Conservation (phyloP, 2,888 invertebrate genomes). For the Acanthosepion esculentum region DNA sequence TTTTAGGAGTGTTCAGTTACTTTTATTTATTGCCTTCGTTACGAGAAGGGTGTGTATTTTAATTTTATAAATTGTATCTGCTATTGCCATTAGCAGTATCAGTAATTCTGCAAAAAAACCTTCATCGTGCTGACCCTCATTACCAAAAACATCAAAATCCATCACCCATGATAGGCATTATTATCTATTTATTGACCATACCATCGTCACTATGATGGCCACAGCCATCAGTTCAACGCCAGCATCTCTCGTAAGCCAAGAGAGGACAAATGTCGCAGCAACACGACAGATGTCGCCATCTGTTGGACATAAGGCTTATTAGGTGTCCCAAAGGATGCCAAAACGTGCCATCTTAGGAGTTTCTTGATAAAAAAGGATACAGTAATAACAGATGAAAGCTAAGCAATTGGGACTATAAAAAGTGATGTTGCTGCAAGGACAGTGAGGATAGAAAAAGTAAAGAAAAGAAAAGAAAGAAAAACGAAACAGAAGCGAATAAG, state of each 20-base stretch:
- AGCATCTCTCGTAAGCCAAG: no score
- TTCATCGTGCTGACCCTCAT: no score
- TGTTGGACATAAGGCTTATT: background rate
- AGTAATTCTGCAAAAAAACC: background rate
- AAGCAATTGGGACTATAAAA: no score
- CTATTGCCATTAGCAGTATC: background rate
- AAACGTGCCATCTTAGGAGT: background rate
- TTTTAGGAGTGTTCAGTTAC: background rate
- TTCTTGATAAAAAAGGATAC: background rate
- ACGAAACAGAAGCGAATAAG: no score
- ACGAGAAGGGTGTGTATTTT: background rate
- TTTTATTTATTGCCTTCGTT: conserved; percentile 10
- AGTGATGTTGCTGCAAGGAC: no score
- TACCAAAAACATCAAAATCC: no score
- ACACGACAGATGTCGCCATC: background rate
- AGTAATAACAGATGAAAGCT: background rate
- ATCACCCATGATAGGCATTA: no score
- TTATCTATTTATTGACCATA: no score
- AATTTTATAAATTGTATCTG: background rate
- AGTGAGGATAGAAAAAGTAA: no score
- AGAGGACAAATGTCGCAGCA: background rate
- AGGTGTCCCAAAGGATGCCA: background rate
- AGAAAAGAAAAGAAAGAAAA: no score
- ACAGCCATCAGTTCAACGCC: background rate
- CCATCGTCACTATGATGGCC: background rate